These are phyloP conservation scores for Setipinna tenuifilis DNA, from an alignment of 2,797 vertebrate species.

Conservation along the genomic window DNA sequence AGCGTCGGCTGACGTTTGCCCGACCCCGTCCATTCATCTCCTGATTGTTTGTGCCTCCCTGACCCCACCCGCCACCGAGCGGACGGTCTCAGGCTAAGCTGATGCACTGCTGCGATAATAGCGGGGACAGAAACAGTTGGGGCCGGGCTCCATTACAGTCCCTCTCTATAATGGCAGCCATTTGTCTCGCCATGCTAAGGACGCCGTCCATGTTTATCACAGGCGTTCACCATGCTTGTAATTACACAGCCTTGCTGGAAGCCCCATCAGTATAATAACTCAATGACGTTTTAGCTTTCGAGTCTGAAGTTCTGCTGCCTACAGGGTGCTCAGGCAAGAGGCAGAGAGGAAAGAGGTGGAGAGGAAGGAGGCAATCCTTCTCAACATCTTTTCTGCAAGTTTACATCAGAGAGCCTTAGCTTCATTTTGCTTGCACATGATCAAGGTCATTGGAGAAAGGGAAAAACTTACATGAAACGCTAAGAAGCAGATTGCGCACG, in stretches of 20 bases:
- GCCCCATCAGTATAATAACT: constrained; percentile 14
- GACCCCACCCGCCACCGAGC: neutral
- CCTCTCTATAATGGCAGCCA: neutral
- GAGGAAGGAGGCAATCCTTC: neutral
- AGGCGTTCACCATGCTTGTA: neutral
- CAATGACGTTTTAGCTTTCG: neutral
- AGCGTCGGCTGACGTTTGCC: neutral
- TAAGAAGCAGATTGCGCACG: neutral
- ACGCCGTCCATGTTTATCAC: constrained; percentile 6
- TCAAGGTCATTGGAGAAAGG: constrained; percentile 6
- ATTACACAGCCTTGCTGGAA: neutral
- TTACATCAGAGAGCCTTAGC: neutral
- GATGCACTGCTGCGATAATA: constrained; percentile 2
- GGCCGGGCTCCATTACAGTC: neutral
- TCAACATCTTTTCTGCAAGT: neutral
- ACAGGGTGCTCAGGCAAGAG: neutral
- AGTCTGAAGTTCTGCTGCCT: neutral
- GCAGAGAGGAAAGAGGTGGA: neutral
- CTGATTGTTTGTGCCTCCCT: neutral
- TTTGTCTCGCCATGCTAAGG: neutral
- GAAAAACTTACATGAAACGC: neutral
- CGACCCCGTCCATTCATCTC: neutral
- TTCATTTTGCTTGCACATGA: neutral
- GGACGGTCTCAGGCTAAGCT: neutral
- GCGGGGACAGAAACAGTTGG: neutral